These are phyloP conservation scores for Axis porcinus DNA, from an alignment of 2,113 vertebrate species.

Conservation along the genomic window DNA sequence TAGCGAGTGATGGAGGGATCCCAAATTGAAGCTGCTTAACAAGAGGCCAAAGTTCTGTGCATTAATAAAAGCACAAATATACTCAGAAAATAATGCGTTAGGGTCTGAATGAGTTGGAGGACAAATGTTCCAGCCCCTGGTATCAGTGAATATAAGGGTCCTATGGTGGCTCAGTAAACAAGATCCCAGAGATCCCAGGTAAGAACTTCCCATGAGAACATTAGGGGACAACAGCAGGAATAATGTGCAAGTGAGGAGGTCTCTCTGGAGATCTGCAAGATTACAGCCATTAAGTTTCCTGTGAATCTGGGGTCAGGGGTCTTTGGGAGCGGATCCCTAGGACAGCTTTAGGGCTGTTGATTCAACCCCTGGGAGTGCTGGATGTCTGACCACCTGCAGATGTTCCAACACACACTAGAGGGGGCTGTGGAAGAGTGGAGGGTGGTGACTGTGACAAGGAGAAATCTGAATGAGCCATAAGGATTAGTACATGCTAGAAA, in stretches of 20 bases:
- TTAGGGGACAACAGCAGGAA: neutral
- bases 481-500: neutral
- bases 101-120: neutral
- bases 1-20: neutral
- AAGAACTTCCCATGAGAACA: neutral
- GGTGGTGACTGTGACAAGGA: neutral
- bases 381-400: neutral
- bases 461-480: neutral
- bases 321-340: neutral
- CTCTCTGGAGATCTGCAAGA: neutral
- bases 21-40: neutral
- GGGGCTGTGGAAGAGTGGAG: neutral
- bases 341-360: too few relatives aligned
- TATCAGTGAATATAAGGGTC: neutral
- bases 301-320: neutral
- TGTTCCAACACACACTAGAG: neutral
- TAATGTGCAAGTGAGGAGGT: too few relatives aligned
- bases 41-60: neutral
- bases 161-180: neutral
- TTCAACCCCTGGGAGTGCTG: neutral
- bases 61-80: neutral
- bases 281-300: neutral
- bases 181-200: neutral
- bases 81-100: neutral
- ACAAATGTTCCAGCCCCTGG: neutral